Evolutionary conservation across 2,797 vertebrate species (phyloP).

Genomic region (Gambelia wislizenii): DNA sequence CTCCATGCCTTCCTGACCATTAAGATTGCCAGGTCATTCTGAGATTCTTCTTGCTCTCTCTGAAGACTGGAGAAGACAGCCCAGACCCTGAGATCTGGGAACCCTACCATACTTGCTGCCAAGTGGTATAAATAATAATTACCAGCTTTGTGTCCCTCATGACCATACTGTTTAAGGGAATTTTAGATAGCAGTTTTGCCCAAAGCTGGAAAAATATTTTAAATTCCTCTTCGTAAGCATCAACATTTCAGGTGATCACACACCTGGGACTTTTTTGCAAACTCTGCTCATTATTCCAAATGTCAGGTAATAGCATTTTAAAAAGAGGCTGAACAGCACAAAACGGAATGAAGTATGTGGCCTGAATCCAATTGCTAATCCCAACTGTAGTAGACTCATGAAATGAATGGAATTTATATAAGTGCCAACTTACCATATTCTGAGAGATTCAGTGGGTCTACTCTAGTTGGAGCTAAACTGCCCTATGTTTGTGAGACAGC

Average conservation of each 20-base stretch:
- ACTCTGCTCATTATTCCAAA: neutral
- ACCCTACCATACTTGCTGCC: neutral
- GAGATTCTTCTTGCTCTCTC: too few relatives aligned
- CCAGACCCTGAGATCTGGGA: too few relatives aligned
- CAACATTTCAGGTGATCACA: neutral
- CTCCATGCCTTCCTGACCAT: neutral
- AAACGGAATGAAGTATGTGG: neutral
- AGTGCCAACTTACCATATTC: neutral
- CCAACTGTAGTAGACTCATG: too few relatives aligned
- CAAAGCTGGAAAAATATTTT: neutral
- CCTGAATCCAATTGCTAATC: neutral
- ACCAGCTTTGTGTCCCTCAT: too few relatives aligned
- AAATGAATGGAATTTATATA: too few relatives aligned
- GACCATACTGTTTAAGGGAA: neutral
- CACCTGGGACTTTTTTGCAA: neutral
- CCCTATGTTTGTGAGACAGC: neutral
- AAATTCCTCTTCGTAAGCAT: neutral
- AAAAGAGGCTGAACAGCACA: slow-evolving; percentile 4
- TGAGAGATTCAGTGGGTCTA: too few relatives aligned
- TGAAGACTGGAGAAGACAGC: too few relatives aligned
- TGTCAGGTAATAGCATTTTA: neutral
- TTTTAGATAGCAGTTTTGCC: neutral
- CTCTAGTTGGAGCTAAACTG: neutral
- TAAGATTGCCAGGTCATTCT: neutral
- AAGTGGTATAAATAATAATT: neutral